Evolutionary conservation across 2,113 vertebrate species (phyloP).

Genomic region (Taurulus bubalis): DNA sequence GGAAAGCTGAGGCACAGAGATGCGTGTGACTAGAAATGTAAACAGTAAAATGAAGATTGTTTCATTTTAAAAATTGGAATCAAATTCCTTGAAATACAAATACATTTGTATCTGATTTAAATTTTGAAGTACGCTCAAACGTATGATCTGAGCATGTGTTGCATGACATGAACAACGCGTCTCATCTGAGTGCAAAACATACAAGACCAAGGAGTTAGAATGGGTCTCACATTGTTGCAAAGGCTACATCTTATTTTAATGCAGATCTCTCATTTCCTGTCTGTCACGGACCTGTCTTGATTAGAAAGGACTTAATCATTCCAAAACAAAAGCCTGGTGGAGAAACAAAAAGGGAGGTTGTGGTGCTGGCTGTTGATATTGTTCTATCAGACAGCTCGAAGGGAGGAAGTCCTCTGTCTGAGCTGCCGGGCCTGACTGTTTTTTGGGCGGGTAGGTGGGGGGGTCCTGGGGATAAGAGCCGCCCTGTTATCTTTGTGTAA

Average conservation of each 20-base stretch:
- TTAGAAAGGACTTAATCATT: constrained; percentile 70
- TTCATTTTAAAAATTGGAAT: not conserved
- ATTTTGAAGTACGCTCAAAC: not conserved
- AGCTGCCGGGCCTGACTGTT: constrained; percentile 67
- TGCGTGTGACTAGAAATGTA: not conserved
- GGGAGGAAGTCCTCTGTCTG: constrained; percentile 75
- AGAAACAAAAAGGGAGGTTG: constrained; percentile 50
- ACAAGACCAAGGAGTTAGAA: constrained; percentile 8
- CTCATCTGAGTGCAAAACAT: constrained; percentile 8
- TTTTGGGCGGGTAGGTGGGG: constrained; percentile 25
- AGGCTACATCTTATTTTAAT: constrained; percentile 44
- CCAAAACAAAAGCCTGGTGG: constrained; percentile 64
- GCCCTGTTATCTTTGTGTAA: constrained; percentile 77
- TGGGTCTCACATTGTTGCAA: not conserved
- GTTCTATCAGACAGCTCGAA: constrained; percentile 67
- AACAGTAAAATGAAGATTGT: not conserved
- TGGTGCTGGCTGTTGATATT: constrained; percentile 64
- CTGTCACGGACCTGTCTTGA: constrained; percentile 40
- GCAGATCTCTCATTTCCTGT: constrained; percentile 67
- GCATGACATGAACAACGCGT: not conserved
- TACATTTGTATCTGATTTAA: not conserved
- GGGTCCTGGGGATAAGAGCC: constrained; percentile 63
- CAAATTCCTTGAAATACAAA: not conserved
- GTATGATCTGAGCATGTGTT: not conserved
- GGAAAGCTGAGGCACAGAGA: not conserved